These are phyloP conservation scores for Gymnocephalus cernua DNA, from an alignment of 2,113 vertebrate genomes.

Conservation along the genomic window DNA sequence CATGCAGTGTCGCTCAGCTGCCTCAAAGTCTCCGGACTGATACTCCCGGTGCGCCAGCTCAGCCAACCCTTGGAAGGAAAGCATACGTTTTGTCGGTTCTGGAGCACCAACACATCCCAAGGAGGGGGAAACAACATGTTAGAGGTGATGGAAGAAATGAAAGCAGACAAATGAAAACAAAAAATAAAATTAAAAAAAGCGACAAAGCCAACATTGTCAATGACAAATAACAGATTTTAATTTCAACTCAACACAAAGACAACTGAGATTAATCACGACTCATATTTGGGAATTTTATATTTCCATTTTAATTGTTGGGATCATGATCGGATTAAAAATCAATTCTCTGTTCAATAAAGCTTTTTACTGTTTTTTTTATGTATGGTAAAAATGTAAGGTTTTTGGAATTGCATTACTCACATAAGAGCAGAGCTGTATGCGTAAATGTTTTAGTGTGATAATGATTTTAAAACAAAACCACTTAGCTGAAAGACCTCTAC, in stretches of 20 bases:
- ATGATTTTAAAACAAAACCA: neutral
- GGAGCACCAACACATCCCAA: conserved; percentile 96
- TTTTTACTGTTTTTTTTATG: neutral
- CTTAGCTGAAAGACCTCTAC: neutral
- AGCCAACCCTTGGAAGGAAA: conserved; percentile 99
- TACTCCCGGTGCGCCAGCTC: conserved; percentile 99
- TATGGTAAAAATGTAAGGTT: neutral
- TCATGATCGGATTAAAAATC: neutral
- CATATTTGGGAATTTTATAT: neutral
- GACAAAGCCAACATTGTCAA: conserved; percentile 39
- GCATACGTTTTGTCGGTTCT: conserved; percentile 99
- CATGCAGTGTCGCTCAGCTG: conserved; percentile 99
- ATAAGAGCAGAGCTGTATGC: neutral
- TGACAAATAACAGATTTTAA: conserved; percentile 14
- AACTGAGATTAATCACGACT: neutral
- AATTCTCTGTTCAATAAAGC: neutral
- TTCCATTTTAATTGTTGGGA: neutral
- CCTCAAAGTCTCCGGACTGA: conserved; percentile 99
- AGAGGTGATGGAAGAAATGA: conserved; percentile 91
- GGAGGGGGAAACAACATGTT: conserved; percentile 93
- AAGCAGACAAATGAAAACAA: conserved; percentile 78
- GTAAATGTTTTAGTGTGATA: neutral
- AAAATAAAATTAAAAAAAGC: conserved; percentile 49
- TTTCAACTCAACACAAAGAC: conserved; percentile 18
- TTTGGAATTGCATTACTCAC: neutral